A percentile compares a stretch with the other conserved stretches of the same genome.
Evolutionary conservation across 2,888 invertebrate species (phyloP).

Genomic region (Ennomos quercinarius): DNA sequence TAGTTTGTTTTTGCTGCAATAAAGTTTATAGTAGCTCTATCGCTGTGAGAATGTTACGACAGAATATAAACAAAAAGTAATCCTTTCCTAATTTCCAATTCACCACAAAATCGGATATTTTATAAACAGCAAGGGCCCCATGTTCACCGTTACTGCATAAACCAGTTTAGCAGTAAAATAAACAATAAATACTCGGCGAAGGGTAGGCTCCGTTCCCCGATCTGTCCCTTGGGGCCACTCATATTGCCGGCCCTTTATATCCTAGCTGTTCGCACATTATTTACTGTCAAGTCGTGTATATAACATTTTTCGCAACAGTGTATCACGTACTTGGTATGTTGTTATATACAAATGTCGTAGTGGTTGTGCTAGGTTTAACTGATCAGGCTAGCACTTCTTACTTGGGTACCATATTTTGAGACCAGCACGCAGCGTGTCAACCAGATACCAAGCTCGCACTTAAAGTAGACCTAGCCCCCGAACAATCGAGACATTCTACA

Average conservation of each 20-base stretch:
- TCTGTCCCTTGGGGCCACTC: constrained; percentile 64
- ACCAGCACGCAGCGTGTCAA: too few species aligned
- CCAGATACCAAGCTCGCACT: too few species aligned
- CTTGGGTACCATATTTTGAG: too few species aligned
- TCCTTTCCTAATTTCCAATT: constrained; percentile 22
- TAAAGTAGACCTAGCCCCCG: too few species aligned
- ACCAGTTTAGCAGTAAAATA: constrained; percentile 50
- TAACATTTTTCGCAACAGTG: constrained; percentile 47
- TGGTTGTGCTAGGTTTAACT: too few species aligned
- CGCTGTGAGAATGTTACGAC: too few species aligned
- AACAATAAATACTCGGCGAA: constrained; percentile 56
- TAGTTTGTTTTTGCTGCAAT: too few species aligned
- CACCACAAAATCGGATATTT: constrained; percentile 37
- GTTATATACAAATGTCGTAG: too few species aligned
- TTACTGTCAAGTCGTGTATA: constrained; percentile 57
- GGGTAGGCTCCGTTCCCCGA: constrained; percentile 50
- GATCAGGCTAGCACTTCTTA: too few species aligned
- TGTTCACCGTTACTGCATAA: constrained; percentile 34
- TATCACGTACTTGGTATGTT: constrained; percentile 25
- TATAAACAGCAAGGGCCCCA: constrained; percentile 23
- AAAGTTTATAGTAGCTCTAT: too few species aligned
- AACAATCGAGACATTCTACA: too few species aligned
- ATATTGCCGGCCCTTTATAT: constrained; percentile 56
- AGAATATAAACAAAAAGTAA: background rate
- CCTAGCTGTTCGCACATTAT: constrained; percentile 62